These are phyloP conservation scores for Enteromius anoplus DNA, from an alignment of 2,797 vertebrate species.

Conservation along the genomic window DNA sequence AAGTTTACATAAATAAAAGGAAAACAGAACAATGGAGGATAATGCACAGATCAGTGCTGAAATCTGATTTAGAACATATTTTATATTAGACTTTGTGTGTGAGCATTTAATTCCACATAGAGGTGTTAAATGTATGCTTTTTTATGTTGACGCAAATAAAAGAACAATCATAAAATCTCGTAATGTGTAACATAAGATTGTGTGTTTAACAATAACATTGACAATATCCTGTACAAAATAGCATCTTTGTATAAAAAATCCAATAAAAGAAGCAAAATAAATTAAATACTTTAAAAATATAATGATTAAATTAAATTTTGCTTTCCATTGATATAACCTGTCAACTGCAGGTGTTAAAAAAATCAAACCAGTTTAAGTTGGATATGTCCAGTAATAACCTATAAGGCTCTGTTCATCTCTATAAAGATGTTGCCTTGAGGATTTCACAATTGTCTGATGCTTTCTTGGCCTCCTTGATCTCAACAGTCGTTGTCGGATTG, in stretches of 20 bases:
- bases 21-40: background rate
- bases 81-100: slow-evolving; percentile 9
- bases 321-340: background rate
- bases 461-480: slow-evolving; percentile 61
- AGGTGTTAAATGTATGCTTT: slow-evolving; percentile 3
- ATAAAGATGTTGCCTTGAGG: slow-evolving; percentile 55
- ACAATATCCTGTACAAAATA: slow-evolving; percentile 41
- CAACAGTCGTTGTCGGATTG: slow-evolving; percentile 66
- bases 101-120: background rate
- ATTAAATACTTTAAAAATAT: slow-evolving; percentile 36
- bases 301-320: background rate
- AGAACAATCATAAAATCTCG: slow-evolving; percentile 10
- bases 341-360: background rate
- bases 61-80: background rate
- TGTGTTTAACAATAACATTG: slow-evolving; percentile 23
- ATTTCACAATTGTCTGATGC: slow-evolving; percentile 25
- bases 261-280: slow-evolving; percentile 20
- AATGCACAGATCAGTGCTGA: background rate
- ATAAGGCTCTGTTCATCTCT: slow-evolving; percentile 11
- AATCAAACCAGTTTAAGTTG: slow-evolving; percentile 28
- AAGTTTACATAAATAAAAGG: slow-evolving; percentile 24
- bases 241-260: slow-evolving; percentile 34
- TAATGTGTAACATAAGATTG: slow-evolving; percentile 32
- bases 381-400: slow-evolving; percentile 31
- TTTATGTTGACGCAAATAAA: background rate